Percentiles rank a stretch among this genome's conserved stretches.
Conservation (phyloP, 1,140 invertebrate genomes). For the Macrobrachium nipponense region DNA sequence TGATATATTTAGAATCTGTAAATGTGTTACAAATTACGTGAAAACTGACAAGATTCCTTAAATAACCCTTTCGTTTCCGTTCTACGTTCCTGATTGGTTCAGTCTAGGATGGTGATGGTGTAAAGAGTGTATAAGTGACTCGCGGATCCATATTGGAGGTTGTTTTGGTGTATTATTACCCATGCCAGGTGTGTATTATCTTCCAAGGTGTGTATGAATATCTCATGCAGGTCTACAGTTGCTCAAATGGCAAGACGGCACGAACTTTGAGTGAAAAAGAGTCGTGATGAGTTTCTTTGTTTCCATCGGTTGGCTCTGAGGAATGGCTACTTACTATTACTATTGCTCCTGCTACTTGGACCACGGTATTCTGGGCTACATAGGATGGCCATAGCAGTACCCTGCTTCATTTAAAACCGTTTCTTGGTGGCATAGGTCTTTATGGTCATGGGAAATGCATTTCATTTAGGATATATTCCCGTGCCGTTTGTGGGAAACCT, state of each 20-base stretch:
- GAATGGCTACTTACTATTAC: conserved; percentile 42
- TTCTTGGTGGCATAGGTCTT: too few species aligned
- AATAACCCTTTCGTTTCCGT: conserved; percentile 19
- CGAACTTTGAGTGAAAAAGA: not conserved
- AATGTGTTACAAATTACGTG: too few species aligned
- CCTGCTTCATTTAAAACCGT: too few species aligned
- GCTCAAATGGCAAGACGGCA: not conserved
- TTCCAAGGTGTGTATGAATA: not conserved
- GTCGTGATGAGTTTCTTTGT: conserved; percentile 49
- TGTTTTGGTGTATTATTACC: conserved; percentile 35
- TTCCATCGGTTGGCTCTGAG: conserved; percentile 34
- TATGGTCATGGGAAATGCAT: too few species aligned
- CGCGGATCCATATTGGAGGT: conserved; percentile 53
- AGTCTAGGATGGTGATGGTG: conserved; percentile 11
- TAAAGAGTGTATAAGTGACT: not conserved
- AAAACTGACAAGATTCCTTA: too few species aligned
- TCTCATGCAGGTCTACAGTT: too few species aligned
- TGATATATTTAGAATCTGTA: too few species aligned
- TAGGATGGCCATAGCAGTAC: too few species aligned
- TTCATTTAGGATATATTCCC: too few species aligned
- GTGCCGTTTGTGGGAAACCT: too few species aligned
- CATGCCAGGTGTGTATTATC: conserved; percentile 44
- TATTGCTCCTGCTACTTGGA: not conserved
- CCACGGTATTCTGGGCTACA: too few species aligned
- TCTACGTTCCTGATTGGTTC: too few species aligned